Conservation (phyloP, 2,797 vertebrate species). For the Babyrousa celebensis region DNA sequence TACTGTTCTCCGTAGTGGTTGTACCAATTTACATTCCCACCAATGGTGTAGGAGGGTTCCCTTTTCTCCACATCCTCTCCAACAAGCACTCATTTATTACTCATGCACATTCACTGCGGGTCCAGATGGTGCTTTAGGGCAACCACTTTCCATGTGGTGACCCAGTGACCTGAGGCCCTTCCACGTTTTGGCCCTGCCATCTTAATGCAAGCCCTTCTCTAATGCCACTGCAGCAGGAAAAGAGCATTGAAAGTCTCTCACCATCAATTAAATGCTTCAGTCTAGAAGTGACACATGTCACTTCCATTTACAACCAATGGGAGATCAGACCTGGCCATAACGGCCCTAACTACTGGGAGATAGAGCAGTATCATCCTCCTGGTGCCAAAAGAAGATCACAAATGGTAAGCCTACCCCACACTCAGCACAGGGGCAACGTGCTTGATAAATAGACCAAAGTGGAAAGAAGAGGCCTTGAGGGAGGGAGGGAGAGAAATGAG, state of each 20-base stretch:
- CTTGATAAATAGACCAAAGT: neutral
- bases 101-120: neutral
- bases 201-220: slow-evolving; percentile 7
- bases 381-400: neutral
- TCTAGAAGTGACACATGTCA: neutral
- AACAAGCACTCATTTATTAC: neutral
- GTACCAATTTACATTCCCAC: no score
- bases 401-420: no score
- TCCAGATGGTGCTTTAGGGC: neutral
- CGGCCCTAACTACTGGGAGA: neutral
- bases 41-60: no score
- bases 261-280: neutral
- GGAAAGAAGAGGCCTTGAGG: neutral
- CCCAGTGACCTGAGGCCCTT: neutral
- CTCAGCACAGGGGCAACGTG: neutral
- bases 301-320: slow-evolving; percentile 6
- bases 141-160: neutral
- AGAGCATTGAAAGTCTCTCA: neutral
- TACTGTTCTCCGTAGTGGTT: no score
- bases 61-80: no score
- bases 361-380: neutral
- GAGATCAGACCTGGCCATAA: slow-evolving; percentile 1
- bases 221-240: neutral
- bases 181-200: neutral
- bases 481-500: neutral